A percentile compares a stretch with the other conserved stretches of the same genome.
Conservation (phyloP, 1,140 invertebrate genomes). For the Microplitis demolitor region DNA sequence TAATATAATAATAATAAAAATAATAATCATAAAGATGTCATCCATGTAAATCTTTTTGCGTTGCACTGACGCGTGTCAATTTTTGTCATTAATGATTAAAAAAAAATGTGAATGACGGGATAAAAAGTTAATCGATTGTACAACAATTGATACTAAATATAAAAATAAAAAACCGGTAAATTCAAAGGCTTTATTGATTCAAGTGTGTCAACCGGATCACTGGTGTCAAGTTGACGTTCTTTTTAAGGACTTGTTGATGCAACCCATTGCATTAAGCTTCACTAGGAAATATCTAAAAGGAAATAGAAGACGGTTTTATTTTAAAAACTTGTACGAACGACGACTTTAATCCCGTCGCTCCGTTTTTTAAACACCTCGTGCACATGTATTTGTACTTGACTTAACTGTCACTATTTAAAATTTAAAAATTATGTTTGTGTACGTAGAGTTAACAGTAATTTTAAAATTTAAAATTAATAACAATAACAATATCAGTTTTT, state of each 20-base stretch:
- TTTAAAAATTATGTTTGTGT: background rate
- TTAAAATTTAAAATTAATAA: too few species aligned
- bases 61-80: too few species aligned
- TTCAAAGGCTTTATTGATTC: background rate
- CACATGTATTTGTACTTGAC: too few species aligned
- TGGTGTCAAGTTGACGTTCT: background rate
- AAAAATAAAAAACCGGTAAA: too few species aligned
- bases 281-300: background rate
- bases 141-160: too few species aligned
- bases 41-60: too few species aligned
- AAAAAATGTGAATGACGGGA: too few species aligned
- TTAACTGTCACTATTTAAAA: background rate
- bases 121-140: too few species aligned
- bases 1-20: too few species aligned
- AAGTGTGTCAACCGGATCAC: constrained; percentile 4
- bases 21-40: too few species aligned
- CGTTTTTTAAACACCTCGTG: background rate
- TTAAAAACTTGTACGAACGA: background rate
- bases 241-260: background rate
- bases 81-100: too few species aligned
- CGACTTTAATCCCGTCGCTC: background rate
- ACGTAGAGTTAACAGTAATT: background rate
- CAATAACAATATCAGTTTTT: background rate
- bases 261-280: too few species aligned
- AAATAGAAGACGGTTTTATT: background rate